Evolutionary conservation across 2,797 vertebrate species (phyloP).

Genomic region (Artibeus jamaicensis): DNA sequence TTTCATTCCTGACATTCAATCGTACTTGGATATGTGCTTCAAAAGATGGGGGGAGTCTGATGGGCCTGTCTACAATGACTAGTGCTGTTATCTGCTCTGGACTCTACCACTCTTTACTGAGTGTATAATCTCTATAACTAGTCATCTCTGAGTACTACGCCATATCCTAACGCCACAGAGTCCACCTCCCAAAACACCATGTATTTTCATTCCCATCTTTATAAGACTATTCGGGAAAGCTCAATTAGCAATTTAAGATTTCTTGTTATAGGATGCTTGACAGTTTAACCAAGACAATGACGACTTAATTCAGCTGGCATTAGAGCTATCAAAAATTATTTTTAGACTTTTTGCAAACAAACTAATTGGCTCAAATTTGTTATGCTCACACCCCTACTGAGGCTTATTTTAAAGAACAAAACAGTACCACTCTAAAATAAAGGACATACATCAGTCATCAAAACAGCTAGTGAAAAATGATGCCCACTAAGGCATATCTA

Average conservation of each 20-base stretch:
- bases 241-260: not conserved
- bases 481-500: not conserved
- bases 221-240: not conserved
- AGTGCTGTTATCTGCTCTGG: not conserved
- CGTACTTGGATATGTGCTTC: not conserved
- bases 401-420: not conserved
- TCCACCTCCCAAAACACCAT: not conserved
- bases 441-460: not conserved
- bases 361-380: not conserved
- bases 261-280: not conserved
- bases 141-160: not conserved
- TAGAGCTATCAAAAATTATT: not conserved
- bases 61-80: not conserved
- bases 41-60: not conserved
- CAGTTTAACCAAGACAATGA: constrained; percentile 23
- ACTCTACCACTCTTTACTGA: not conserved
- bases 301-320: not conserved
- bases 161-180: not conserved
- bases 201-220: not conserved
- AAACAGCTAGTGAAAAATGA: not conserved
- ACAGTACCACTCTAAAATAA: not conserved
- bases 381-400: not conserved
- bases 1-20: not conserved
- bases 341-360: constrained; percentile 44
- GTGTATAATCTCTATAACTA: not conserved